Conservation (phyloP, 2,797 vertebrate genomes). For the Peromyscus nudipes region DNA sequence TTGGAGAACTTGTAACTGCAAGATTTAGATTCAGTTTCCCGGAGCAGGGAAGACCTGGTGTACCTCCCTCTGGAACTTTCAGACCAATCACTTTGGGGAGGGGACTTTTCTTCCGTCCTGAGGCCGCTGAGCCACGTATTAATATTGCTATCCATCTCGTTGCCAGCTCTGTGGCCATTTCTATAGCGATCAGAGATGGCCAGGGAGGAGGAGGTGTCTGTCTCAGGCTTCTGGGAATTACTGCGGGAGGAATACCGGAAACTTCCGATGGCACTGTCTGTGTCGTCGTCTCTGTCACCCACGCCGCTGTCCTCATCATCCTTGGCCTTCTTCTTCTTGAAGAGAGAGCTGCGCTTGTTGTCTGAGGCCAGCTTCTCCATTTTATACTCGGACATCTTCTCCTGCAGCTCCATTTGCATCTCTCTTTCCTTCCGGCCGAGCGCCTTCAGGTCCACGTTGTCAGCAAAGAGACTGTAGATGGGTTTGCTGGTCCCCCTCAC, state of each 20-base stretch:
- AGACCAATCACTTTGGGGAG: conserved; percentile 80
- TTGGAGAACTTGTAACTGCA: conserved; percentile 91
- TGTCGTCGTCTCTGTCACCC: conserved; percentile 70
- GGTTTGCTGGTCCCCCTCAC: conserved; percentile 93
- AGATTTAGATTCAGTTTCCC: conserved; percentile 88
- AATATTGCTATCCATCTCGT: conserved; percentile 89
- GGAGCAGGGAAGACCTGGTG: conserved; percentile 87
- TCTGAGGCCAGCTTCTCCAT: conserved; percentile 95
- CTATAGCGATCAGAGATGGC: conserved; percentile 84
- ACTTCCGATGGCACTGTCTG: conserved; percentile 80
- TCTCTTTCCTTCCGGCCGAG: conserved; percentile 94
- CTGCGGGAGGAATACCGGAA: conserved; percentile 68
- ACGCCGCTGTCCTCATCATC: conserved; percentile 88
- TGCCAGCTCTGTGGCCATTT: conserved; percentile 81
- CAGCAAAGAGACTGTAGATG: conserved; percentile 95
- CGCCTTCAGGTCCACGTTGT: conserved; percentile 93
- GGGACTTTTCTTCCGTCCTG: conserved; percentile 88
- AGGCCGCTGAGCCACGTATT: conserved; percentile 94
- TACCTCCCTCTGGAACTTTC: conserved; percentile 84
- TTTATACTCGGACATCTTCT: conserved; percentile 94
- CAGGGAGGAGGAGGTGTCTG: conserved; percentile 63
- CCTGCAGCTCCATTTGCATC: conserved; percentile 93
- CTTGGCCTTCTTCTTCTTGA: conserved; percentile 95
- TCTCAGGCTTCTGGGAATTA: conserved; percentile 83
- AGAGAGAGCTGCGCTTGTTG: conserved; percentile 96